Conservation (phyloP, 2,797 vertebrate genomes). For the Danio tinwini region DNA sequence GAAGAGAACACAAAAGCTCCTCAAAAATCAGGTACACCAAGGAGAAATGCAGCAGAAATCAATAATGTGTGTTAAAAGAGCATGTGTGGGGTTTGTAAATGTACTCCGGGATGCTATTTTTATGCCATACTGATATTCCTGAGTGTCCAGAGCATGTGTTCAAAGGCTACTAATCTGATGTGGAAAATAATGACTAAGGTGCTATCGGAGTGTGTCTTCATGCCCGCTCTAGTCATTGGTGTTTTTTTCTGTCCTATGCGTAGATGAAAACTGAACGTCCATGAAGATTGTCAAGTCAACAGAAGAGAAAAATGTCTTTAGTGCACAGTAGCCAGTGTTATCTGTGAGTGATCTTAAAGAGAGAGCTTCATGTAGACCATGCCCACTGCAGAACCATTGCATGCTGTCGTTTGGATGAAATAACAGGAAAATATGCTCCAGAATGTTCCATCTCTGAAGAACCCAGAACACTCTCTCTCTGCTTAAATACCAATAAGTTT, state of each 20-base stretch:
- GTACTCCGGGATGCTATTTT: conserved; percentile 17
- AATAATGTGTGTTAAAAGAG: conserved; percentile 24
- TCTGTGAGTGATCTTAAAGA: conserved; percentile 30
- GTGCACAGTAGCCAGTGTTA: conserved; percentile 29
- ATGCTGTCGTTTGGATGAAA: conserved; percentile 48
- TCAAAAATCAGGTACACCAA: not conserved
- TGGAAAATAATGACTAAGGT: conserved; percentile 27
- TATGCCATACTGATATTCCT: conserved; percentile 5
- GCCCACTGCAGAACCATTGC: conserved; percentile 43
- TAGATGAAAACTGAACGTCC: conserved; percentile 12
- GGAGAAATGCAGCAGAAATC: conserved; percentile 5
- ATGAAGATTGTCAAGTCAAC: conserved; percentile 7
- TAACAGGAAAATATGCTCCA: conserved; percentile 36
- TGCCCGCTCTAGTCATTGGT: conserved; percentile 45
- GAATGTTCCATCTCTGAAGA: conserved; percentile 18
- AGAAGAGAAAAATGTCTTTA: conserved; percentile 11
- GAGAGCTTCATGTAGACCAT: conserved; percentile 29
- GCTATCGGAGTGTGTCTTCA: conserved; percentile 39
- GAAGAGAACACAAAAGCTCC: conserved; percentile 13
- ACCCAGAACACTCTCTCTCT: conserved; percentile 19
- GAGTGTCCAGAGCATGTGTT: conserved; percentile 39
- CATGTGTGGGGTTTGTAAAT: conserved; percentile 28
- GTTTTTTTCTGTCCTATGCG: conserved; percentile 33
- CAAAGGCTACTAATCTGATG: not conserved
- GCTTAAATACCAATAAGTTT: not conserved